phyloP scores from a whole-genome alignment of 2,113 vertebrate genomes.

The Laticauda laticaudata region DNA sequence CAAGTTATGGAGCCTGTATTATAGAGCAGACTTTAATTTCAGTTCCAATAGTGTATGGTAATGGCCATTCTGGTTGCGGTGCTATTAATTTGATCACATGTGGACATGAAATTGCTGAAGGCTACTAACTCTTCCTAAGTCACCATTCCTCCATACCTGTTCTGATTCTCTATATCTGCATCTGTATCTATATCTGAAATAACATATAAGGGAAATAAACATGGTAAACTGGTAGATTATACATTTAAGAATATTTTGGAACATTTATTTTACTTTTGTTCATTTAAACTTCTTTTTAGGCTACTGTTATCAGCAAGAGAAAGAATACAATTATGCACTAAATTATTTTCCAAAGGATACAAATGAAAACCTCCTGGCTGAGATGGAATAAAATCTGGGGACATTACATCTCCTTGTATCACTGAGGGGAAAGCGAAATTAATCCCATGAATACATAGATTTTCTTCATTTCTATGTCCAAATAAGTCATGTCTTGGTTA shows the following conservation, averaged over 20 bases:
- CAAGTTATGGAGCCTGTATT: not conserved
- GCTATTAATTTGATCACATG: not conserved
- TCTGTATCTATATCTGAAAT: constrained; percentile 69
- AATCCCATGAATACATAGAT: not conserved
- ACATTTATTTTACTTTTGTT: not conserved
- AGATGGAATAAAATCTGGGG: constrained; percentile 88
- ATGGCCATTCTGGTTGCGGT: not conserved
- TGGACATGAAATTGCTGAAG: not conserved
- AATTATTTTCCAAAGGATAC: constrained; percentile 82
- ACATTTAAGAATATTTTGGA: not conserved
- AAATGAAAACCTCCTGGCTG: constrained; percentile 88
- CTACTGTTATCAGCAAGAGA: not conserved
- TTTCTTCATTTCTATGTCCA: not conserved
- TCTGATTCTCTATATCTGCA: constrained; percentile 75
- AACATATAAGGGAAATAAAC: constrained; percentile 57
- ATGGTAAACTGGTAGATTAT: not conserved
- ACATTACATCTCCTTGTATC: constrained; percentile 92
- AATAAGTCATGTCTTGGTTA: constrained; percentile 5
- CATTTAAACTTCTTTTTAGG: not conserved
- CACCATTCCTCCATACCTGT: constrained; percentile 56
- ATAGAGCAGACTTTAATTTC: not conserved
- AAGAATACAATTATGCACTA: not conserved
- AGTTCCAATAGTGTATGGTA: not conserved
- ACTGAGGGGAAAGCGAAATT: constrained; percentile 68
- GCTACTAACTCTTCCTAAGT: not conserved